Conservation (phyloP, 2,797 vertebrate genomes). For the Bovichtus variegatus region DNA sequence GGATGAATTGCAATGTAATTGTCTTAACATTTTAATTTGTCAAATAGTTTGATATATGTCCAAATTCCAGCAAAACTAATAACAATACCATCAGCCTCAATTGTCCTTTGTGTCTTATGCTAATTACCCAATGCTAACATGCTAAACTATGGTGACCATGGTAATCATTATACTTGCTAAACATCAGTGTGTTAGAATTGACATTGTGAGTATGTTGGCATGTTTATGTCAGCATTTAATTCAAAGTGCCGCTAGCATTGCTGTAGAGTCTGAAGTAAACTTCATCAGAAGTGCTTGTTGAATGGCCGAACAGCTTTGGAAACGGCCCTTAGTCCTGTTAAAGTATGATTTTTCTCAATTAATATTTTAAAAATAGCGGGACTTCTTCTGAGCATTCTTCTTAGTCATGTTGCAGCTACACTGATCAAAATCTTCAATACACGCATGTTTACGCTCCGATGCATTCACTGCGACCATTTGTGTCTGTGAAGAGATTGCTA, state of each 20-base stretch:
- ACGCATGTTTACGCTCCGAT: slow-evolving; percentile 12
- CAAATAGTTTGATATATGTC: not conserved
- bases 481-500: slow-evolving; percentile 52
- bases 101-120: not conserved
- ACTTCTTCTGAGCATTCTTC: not conserved
- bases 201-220: not conserved
- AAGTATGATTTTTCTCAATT: not conserved
- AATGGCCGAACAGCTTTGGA: not conserved
- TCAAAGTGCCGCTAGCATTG: not conserved
- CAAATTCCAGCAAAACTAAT: not conserved
- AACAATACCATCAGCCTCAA: not conserved
- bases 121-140: not conserved
- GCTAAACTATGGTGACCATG: not conserved
- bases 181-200: not conserved
- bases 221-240: not conserved
- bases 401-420: not conserved
- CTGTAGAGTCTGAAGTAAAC: not conserved
- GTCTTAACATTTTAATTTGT: not conserved
- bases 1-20: not conserved
- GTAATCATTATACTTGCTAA: not conserved
- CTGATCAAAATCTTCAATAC: not conserved
- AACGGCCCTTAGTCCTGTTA: not conserved
- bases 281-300: not conserved
- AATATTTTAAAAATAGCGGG: not conserved
- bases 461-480: slow-evolving; percentile 9